Evolutionary conservation across 2,113 vertebrate genomes (phyloP), one percentile per base, ranked within the genome.

Genomic region (Edolisoma coerulescens): DNA sequence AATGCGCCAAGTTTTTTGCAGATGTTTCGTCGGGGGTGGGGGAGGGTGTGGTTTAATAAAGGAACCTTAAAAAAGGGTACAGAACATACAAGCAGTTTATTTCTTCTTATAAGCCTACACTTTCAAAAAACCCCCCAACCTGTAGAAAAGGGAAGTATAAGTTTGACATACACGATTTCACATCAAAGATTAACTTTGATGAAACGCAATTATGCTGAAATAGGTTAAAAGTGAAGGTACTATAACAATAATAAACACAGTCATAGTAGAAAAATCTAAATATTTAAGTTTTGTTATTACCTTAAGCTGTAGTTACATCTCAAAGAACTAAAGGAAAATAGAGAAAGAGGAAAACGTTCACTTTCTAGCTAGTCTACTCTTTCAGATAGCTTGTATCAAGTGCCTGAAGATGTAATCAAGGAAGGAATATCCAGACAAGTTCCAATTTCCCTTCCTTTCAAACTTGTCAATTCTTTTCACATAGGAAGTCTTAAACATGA

Each of bases 401-500:
- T 53, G 20, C 23, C 32, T 71, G 23, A 68, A 71, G 4, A 33
- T 7, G 3, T 18, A n/a, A 59, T 42, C 17, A 17, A 67, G 10
- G 8, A 93, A 4, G 16, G 4, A 53, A 0, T 15, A 59, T 13
- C 33, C 35, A 42, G 9, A 17, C 3, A 69, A 84, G 5, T 22
- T 61, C 11, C 3, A 0, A 45, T 27, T 54, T 79, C 39, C 8
- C 20, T 53, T 52, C 26, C 26, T 78, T 65, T 49, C 50, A 88
- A 75, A 63, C 9, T 20, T 53, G 10, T 42, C n/a, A 80, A 45
- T 52, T 80, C 8, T 63, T 42, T 8, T 57, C 37, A 84, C 26
- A 41, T 41, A 54, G 18, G 6, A 15, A 52, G 27, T 13, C 37
- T 77, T 47, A 74, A 77, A 28, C 0, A 0, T 22, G 17, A 69